Conservation (phyloP, 2,113 vertebrate genomes). For the Oenanthe oenanthe region DNA sequence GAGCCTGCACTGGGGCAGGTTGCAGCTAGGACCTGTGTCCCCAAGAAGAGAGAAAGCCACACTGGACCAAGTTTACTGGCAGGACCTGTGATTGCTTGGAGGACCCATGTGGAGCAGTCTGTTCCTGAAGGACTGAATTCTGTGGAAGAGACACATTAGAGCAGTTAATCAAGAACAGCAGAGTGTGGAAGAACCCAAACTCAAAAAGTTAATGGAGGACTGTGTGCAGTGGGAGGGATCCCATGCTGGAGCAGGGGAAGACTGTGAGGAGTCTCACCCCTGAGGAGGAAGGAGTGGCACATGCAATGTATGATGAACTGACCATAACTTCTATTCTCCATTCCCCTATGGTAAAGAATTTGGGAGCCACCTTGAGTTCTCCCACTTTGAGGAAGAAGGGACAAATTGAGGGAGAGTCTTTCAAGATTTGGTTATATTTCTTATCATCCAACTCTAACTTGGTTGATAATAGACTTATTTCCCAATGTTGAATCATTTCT, state of each 20-base stretch:
- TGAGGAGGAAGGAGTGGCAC: neutral
- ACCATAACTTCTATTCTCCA: neutral
- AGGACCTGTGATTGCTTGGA: neutral
- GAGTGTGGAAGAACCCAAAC: neutral
- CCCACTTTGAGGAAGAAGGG: neutral
- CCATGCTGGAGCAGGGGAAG: neutral
- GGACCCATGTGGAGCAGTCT: neutral
- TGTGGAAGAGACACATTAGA: neutral
- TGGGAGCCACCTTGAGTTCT: neutral
- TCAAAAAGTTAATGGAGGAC: neutral
- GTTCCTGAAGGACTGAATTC: neutral
- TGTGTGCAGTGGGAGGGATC: rapidly evolving
- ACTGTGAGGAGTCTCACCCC: neutral
- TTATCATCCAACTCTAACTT: neutral
- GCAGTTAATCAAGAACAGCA: neutral
- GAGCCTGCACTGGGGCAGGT: neutral
- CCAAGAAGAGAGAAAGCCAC: neutral
- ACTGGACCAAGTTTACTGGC: neutral
- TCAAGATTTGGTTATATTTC: neutral
- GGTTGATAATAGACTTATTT: neutral
- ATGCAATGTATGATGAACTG: neutral
- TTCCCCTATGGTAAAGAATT: neutral
- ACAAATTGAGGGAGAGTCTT: neutral
- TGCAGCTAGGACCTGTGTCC: neutral
- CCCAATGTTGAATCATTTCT: neutral